Evolutionary conservation across 2,888 invertebrate genomes (phyloP), one percentile per base, ranked within the genome.

Genomic region (Aleiodes alternator): DNA sequence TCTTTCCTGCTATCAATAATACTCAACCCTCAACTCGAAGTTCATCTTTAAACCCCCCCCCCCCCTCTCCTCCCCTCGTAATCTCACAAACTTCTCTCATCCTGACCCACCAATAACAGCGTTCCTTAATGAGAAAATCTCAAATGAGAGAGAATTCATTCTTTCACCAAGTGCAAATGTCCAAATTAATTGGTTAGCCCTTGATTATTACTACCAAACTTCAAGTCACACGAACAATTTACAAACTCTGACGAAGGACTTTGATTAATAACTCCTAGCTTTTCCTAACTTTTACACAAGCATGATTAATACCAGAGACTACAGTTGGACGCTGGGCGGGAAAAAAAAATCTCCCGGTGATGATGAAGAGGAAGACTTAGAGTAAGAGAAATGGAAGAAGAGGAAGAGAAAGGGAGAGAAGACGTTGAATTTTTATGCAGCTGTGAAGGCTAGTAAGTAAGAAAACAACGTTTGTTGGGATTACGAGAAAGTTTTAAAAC

Each of bases 191-290:
- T 64, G 64, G 64, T 64, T 9, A 48, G 64, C 16, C 43, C 64
- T 64, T 64, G 64, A 64, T 64, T 64, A 64, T 43, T 64, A 64
- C 64, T 34, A 64, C 64, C 43, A 64, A 43, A 64, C 43, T 64
- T 64, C 14, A 64, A 64, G 48, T 64, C 48, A 64, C 84, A 84
- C 83, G 83, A 78, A 82, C 84, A 84, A 64, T 64, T 34, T 48
- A 43, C 64, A 14, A 48, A 48, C 64, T 84, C 81, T 9, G 43
- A 64, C 64, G 38, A 34, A 61, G 79, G 69, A 80, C 76, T 78
- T 78, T 86, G 85, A 86, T 86, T 86, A 86, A 86, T 86, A 82
- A 81, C 82, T 79, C 79, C 77, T 80, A 79, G 81, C 80, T 82
- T 80, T 43, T 11, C 43, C 84, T 83, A 86, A 85, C 84, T 86